Conservation (phyloP, 2,113 vertebrate genomes). For the Tyrannus savana region DNA sequence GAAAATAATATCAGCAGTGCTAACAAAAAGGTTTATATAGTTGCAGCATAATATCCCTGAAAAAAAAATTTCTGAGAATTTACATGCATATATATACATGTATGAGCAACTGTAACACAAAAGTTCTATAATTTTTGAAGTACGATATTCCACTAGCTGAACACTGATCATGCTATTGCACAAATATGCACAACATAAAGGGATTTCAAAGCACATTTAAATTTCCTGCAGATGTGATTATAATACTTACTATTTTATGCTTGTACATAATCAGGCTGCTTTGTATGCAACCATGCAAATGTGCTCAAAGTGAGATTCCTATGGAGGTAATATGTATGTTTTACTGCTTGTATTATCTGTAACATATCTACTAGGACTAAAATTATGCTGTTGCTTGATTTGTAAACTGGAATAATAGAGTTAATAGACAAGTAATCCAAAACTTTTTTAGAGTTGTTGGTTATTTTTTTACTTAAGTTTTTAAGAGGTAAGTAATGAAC, state of each 20-base stretch:
- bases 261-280: not conserved
- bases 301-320: not conserved
- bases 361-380: not conserved
- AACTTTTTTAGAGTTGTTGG: not conserved
- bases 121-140: not conserved
- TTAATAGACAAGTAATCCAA: not conserved
- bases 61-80: not conserved
- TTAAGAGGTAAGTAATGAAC: not conserved
- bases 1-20: not conserved
- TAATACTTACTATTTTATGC: not conserved
- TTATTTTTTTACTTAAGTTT: not conserved
- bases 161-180: not conserved
- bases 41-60: not conserved
- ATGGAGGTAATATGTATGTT: not conserved
- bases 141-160: not conserved
- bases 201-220: not conserved
- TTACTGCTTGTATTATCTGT: not conserved
- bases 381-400: not conserved
- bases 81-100: not conserved
- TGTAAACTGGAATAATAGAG: not conserved
- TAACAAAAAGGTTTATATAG: not conserved
- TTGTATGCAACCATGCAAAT: not conserved
- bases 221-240: not conserved
- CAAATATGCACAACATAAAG: not conserved
- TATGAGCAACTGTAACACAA: not conserved